Conservation (phyloP, 2,797 vertebrate genomes). For the Tenualosa thibaudeaui region DNA sequence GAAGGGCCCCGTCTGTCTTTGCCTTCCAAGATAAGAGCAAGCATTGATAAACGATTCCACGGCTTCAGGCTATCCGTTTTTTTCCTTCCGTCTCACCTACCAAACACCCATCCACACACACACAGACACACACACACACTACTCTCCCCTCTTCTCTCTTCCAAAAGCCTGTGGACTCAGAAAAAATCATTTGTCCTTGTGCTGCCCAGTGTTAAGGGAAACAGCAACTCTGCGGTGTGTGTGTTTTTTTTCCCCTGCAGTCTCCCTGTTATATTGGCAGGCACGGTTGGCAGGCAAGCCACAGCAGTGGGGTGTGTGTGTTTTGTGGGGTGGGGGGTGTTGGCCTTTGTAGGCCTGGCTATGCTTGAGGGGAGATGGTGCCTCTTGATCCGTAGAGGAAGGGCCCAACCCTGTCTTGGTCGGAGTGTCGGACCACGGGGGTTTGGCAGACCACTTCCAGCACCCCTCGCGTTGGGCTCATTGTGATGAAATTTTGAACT, state of each 20-base stretch:
- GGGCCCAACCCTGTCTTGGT: background rate
- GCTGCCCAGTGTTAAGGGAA: background rate
- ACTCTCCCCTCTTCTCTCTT: background rate
- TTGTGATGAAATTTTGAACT: constrained; percentile 14
- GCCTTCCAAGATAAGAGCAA: background rate
- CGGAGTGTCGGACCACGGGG: background rate
- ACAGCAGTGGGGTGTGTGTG: background rate
- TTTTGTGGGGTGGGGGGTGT: too few species aligned
- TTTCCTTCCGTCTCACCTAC: background rate
- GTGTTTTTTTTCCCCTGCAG: background rate
- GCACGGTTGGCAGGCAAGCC: background rate
- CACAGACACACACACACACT: background rate
- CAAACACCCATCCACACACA: background rate
- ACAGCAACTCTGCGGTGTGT: background rate
- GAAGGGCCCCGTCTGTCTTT: background rate
- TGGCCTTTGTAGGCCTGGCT: background rate
- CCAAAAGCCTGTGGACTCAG: background rate
- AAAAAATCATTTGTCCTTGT: constrained; percentile 13
- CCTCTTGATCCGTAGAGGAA: too few species aligned
- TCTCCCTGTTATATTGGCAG: constrained; percentile 4
- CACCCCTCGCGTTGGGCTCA: background rate
- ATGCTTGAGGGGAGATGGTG: too few species aligned
- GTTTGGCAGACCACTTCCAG: background rate
- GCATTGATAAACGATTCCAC: constrained; percentile 2
- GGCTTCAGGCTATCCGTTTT: background rate